Evolutionary conservation across 2,113 vertebrate genomes (phyloP).

Genomic region (Eulemur rufifrons): DNA sequence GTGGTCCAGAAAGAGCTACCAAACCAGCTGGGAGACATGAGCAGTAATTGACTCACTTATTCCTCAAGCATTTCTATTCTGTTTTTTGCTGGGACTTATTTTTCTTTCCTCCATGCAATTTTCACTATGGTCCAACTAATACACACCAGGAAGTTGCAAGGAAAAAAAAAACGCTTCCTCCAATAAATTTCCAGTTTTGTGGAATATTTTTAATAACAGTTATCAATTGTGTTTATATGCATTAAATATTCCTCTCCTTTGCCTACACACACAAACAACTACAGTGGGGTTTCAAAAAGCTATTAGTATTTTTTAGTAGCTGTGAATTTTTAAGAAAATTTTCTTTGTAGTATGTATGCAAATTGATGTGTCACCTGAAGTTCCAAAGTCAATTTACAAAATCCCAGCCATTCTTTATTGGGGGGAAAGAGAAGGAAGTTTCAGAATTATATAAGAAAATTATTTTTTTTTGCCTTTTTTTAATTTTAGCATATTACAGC

Average conservation of each 20-base stretch:
- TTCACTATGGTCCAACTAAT: slow-evolving; percentile 2
- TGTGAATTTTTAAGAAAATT: slow-evolving; percentile 20
- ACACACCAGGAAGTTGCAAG: slow-evolving; percentile 21
- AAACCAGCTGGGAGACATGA: neutral
- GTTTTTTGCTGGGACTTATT: neutral
- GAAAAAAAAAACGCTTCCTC: neutral
- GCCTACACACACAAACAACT: neutral
- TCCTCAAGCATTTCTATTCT: neutral
- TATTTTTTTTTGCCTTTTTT: no score
- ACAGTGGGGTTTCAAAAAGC: neutral
- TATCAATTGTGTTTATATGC: neutral
- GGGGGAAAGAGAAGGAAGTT: neutral
- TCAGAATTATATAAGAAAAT: slow-evolving; percentile 25
- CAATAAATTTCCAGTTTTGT: neutral
- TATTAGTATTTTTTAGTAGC: neutral
- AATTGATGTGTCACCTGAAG: neutral
- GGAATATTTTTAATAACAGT: slow-evolving; percentile 25
- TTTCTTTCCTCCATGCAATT: neutral
- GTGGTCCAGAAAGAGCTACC: neutral
- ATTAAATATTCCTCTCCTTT: neutral
- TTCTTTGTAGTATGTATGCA: neutral
- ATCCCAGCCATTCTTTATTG: neutral
- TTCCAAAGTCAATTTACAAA: slow-evolving; percentile 48
- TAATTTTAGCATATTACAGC: no score
- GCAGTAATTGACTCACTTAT: slow-evolving; percentile 5